phyloP scores from a whole-genome alignment of 2,797 vertebrate genomes.

The Leptodactylus fallax region DNA sequence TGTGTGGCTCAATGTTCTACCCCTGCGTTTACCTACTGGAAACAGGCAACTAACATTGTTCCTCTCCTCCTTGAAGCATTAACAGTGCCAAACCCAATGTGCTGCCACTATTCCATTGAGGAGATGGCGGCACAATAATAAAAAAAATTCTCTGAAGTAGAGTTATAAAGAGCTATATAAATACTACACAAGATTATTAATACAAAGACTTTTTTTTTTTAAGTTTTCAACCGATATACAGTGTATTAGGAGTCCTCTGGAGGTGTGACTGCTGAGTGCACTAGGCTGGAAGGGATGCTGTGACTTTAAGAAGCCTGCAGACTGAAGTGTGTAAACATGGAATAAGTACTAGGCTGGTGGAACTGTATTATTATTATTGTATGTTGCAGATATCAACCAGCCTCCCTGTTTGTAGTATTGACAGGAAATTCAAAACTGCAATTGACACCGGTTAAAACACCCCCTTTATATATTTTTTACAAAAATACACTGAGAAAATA shows the following conservation, averaged over 20 bases:
- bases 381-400: slow-evolving; percentile 87
- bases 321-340: slow-evolving; percentile 97
- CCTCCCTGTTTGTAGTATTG: slow-evolving; percentile 86
- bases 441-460: slow-evolving; percentile 94
- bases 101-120: slow-evolving; percentile 36
- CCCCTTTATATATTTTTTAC: slow-evolving; percentile 99
- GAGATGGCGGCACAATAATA: slow-evolving; percentile 42
- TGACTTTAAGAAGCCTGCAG: slow-evolving; percentile 98
- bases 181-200: slow-evolving; percentile 63
- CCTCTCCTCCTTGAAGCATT: slow-evolving; percentile 49
- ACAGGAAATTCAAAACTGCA: slow-evolving; percentile 97
- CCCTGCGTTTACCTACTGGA: slow-evolving; percentile 48
- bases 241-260: slow-evolving; percentile 61
- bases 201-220: slow-evolving; percentile 58
- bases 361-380: slow-evolving; percentile 69
- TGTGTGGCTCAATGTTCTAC: slow-evolving; percentile 43
- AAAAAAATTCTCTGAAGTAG: slow-evolving; percentile 43
- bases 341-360: slow-evolving; percentile 89
- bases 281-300: slow-evolving; percentile 83
- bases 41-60: slow-evolving; percentile 58
- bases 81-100: slow-evolving; percentile 59
- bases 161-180: slow-evolving; percentile 64
- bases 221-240: slow-evolving; percentile 59
- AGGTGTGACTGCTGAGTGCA: slow-evolving; percentile 64
- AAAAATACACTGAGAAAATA: slow-evolving; percentile 99